These are phyloP conservation scores for Diadophis punctatus DNA, from an alignment of 2,113 vertebrate species.

Conservation along the genomic window DNA sequence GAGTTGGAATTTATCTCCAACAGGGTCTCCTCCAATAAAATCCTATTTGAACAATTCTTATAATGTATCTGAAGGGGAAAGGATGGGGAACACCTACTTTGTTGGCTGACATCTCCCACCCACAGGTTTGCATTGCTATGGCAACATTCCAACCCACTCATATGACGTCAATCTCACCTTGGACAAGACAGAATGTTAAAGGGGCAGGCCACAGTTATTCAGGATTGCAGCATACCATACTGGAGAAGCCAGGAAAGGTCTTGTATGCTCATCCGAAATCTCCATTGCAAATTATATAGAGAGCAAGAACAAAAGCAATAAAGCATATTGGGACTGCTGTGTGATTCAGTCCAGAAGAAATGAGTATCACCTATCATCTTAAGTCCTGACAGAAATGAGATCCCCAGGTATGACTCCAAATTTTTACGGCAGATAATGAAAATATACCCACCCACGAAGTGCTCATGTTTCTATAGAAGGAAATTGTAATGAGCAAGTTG, in stretches of 20 bases:
- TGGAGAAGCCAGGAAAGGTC: background rate
- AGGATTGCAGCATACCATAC: background rate
- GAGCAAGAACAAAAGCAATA: background rate
- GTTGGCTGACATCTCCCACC: background rate
- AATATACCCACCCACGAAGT: background rate
- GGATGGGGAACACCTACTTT: slow-evolving; percentile 1
- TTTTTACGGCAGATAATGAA: background rate
- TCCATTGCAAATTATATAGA: background rate
- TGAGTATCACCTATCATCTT: background rate
- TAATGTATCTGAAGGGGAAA: background rate
- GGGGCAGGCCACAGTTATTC: background rate
- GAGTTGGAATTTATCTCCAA: background rate
- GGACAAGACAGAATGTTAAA: background rate
- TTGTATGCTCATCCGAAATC: background rate
- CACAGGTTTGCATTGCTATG: slow-evolving; percentile 10
- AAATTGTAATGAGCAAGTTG: background rate
- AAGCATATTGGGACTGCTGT: background rate
- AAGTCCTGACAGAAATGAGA: background rate
- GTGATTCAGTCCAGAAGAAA: background rate
- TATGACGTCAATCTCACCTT: slow-evolving; percentile 7
- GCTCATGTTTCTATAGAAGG: background rate
- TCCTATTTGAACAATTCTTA: background rate
- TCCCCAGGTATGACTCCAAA: background rate
- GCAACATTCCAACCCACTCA: slow-evolving; percentile 11
- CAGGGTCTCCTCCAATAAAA: background rate